These are phyloP conservation scores for Paralichthys olivaceus DNA, from an alignment of 2,113 vertebrate species.

Conservation along the genomic window DNA sequence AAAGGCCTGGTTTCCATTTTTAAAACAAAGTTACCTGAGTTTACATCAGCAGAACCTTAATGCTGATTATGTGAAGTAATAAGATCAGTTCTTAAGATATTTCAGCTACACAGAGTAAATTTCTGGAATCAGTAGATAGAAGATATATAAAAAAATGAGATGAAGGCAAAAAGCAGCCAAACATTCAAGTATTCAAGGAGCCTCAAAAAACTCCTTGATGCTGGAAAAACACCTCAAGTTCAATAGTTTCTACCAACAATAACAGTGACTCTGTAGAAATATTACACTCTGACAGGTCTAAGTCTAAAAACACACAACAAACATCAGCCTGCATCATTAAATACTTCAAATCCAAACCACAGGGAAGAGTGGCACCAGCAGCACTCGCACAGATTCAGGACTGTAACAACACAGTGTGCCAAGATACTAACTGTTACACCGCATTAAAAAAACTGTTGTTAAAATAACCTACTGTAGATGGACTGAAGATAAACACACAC, in stretches of 20 bases:
- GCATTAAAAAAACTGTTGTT: not conserved
- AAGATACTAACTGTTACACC: conserved; percentile 19
- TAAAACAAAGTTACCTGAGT: too few species aligned
- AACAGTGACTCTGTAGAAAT: conserved; percentile 34
- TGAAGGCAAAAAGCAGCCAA: too few species aligned
- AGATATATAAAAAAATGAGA: too few species aligned
- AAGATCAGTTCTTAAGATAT: too few species aligned
- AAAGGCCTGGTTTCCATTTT: too few species aligned
- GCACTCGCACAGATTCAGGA: conserved; percentile 18
- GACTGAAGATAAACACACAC: not conserved
- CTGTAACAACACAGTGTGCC: conserved; percentile 19
- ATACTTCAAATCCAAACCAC: conserved; percentile 53
- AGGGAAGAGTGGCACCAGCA: conserved; percentile 34
- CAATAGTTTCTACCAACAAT: conserved; percentile 17
- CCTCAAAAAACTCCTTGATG: not conserved
- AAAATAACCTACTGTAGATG: conserved; percentile 22
- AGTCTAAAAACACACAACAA: conserved; percentile 40
- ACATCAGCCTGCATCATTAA: conserved; percentile 45
- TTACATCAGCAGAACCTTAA: too few species aligned
- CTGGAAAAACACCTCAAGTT: not conserved
- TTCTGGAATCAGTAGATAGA: too few species aligned
- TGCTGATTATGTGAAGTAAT: too few species aligned
- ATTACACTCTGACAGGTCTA: conserved; percentile 44
- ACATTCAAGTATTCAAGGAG: not conserved
- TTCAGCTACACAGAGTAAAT: too few species aligned